A percentile compares a stretch with the other conserved stretches of the same genome.
Evolutionary conservation across 2,113 vertebrate genomes (phyloP).

Genomic region (Tyrannus savana): DNA sequence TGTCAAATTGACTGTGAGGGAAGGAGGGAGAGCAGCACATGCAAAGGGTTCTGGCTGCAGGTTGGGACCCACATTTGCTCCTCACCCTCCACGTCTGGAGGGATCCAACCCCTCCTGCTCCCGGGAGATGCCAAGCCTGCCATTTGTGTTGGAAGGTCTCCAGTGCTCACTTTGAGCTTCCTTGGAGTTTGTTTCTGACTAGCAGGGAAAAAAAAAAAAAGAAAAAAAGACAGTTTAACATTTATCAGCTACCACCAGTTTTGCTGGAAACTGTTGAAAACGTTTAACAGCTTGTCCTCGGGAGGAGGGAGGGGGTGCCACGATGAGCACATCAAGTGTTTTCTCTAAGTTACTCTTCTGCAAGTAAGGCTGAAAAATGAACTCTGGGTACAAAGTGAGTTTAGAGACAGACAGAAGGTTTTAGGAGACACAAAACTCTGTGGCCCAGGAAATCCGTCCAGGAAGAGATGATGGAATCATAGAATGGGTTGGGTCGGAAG

Average conservation of each 20-base stretch:
- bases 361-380: background rate
- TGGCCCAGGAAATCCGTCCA: background rate
- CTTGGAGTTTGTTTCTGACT: background rate
- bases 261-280: background rate
- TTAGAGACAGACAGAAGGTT: background rate
- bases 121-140: background rate
- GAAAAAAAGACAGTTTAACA: background rate
- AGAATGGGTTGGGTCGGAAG: background rate
- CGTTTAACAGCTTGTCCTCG: rapidly evolving
- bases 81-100: background rate
- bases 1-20: background rate
- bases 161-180: background rate
- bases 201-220: background rate
- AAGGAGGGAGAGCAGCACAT: background rate
- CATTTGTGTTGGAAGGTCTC: background rate
- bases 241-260: background rate
- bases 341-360: background rate
- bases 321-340: background rate
- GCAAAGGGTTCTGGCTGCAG: background rate
- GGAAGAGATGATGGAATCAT: background rate
- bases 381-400: background rate
- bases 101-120: background rate
- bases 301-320: background rate
- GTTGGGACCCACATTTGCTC: background rate
- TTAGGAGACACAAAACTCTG: background rate